A percentile compares a stretch with the other conserved stretches of the same genome.
phyloP scores from a whole-genome alignment of 2,113 vertebrate species.

The Brachyhypopomus occidentalis region DNA sequence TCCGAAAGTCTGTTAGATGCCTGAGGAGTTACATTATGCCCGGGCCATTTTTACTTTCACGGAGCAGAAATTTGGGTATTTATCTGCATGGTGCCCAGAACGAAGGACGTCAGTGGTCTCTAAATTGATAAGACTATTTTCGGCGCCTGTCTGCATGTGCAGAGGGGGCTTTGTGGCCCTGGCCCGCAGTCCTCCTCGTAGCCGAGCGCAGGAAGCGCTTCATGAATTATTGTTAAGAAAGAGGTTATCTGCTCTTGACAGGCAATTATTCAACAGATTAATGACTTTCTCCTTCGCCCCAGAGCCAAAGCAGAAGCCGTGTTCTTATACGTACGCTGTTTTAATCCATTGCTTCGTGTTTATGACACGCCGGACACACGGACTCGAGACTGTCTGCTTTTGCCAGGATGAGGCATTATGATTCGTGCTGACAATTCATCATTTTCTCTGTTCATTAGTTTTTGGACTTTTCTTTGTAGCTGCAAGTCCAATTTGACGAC shows the following conservation, averaged over 20 bases:
- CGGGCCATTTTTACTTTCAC: not conserved
- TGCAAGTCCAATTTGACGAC: not conserved
- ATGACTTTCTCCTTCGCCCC: conserved; percentile 41
- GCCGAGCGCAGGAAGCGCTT: conserved; percentile 24
- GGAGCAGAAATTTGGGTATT: conserved; percentile 18
- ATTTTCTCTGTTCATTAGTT: conserved; percentile 41
- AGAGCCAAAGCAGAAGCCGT: conserved; percentile 16
- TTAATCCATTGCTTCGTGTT: conserved; percentile 40
- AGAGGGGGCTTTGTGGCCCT: not conserved
- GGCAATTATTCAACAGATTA: conserved; percentile 52
- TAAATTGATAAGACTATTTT: conserved; percentile 16
- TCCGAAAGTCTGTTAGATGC: conserved; percentile 24
- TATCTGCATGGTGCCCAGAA: not conserved
- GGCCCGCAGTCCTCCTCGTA: not conserved
- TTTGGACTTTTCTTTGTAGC: conserved; percentile 4
- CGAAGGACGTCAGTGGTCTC: not conserved
- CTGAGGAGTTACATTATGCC: not conserved
- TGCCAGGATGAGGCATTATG: conserved; percentile 11
- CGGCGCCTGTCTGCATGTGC: not conserved
- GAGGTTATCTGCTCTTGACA: conserved; percentile 46
- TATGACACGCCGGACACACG: conserved; percentile 8
- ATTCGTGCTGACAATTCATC: conserved; percentile 28
- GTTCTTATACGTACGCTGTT: conserved; percentile 17
- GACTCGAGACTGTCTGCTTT: conserved; percentile 4
- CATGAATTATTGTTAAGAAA: conserved; percentile 51